Conservation (phyloP, 2,888 invertebrate genomes). For the Pemphredon lugubris region DNA sequence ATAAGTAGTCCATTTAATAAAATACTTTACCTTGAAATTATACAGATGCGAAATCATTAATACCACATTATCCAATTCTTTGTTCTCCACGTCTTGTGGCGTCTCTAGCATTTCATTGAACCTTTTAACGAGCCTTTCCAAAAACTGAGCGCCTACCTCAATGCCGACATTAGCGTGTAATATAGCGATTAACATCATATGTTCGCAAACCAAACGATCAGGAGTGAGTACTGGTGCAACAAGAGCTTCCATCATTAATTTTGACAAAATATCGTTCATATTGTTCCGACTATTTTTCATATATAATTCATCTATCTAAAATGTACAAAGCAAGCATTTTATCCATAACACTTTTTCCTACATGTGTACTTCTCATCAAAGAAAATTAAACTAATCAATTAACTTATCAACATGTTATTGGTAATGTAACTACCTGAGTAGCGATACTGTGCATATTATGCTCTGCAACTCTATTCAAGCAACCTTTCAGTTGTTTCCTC, state of each 20-base stretch:
- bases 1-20: constrained; percentile 1
- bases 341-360: too few species aligned
- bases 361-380: too few species aligned
- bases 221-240: constrained; percentile 85
- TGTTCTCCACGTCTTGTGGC: constrained; percentile 86
- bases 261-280: constrained; percentile 89
- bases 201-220: constrained; percentile 91
- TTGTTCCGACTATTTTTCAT: constrained; percentile 90
- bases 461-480: constrained; percentile 93
- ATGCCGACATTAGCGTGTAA: constrained; percentile 94
- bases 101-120: constrained; percentile 84
- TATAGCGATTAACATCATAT: constrained; percentile 90
- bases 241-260: constrained; percentile 87
- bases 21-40: constrained; percentile 88
- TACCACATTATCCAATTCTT: constrained; percentile 91
- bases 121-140: constrained; percentile 87
- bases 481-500: constrained; percentile 92
- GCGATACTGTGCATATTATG: constrained; percentile 93
- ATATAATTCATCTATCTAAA: constrained; percentile 90
- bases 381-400: constrained; percentile 1
- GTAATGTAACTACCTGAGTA: constrained; percentile 78
- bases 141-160: constrained; percentile 94
- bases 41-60: constrained; percentile 91
- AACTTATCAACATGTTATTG: neutral
- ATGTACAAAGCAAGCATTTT: constrained; percentile 15